Conservation (phyloP, 2,113 vertebrate genomes). For the Myotis davidii region DNA sequence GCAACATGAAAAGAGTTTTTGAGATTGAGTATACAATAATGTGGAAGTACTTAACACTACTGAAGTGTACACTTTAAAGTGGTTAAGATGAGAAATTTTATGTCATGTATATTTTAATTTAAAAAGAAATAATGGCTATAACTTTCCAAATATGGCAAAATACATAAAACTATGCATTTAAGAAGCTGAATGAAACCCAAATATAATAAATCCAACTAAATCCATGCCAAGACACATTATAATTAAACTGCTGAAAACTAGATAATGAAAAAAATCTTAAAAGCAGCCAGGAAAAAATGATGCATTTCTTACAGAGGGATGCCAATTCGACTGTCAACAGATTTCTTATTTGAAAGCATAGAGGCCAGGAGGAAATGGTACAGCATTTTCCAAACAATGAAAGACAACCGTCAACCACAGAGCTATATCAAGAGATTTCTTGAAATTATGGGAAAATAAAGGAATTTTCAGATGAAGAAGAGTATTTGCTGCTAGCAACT, state of each 20-base stretch:
- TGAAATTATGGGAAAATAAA: constrained; percentile 38
- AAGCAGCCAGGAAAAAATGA: not conserved
- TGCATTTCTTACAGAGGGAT: not conserved
- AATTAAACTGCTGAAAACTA: constrained; percentile 47
- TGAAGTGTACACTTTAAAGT: not conserved
- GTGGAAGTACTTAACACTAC: not conserved
- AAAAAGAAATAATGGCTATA: constrained; percentile 14
- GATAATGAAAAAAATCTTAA: constrained; percentile 10
- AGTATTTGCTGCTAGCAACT: constrained; percentile 10
- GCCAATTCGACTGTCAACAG: not conserved
- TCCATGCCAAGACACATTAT: not conserved
- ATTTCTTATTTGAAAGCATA: constrained; percentile 44
- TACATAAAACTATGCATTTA: not conserved
- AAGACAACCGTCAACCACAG: not conserved
- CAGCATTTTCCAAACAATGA: constrained; percentile 26
- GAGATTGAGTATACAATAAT: not conserved
- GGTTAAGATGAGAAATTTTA: not conserved
- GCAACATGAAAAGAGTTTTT: constrained; percentile 18
- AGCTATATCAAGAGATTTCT: not conserved
- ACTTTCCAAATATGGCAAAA: constrained; percentile 23
- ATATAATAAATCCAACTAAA: constrained; percentile 45
- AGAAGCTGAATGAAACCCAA: not conserved
- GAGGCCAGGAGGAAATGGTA: not conserved
- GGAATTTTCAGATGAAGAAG: not conserved
- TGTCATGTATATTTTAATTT: not conserved